Conservation (phyloP, 2,797 vertebrate species). For the Amblyopsis hoosieri region DNA sequence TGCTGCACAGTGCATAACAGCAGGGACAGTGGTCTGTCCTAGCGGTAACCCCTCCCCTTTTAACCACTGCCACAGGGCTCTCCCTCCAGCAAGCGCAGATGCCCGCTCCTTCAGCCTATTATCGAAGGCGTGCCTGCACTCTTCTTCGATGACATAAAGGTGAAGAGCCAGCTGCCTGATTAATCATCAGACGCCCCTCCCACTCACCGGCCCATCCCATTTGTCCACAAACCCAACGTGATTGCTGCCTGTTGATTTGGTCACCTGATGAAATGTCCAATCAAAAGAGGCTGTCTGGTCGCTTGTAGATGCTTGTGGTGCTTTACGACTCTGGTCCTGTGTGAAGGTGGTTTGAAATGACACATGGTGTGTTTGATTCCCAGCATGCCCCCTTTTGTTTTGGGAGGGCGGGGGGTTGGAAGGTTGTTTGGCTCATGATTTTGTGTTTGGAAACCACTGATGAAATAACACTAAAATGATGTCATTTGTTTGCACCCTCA, state of each 20-base stretch:
- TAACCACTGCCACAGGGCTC: constrained; percentile 91
- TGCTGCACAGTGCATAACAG: constrained; percentile 11
- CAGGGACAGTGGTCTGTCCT: constrained; percentile 20
- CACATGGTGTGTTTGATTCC: constrained; percentile 4
- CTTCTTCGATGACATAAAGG: constrained; percentile 98
- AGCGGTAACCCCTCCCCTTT: constrained; percentile 79
- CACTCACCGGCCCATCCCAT: constrained; percentile 29
- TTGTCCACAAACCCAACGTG: constrained; percentile 49
- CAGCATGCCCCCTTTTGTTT: background rate
- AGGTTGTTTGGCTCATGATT: too few relatives aligned
- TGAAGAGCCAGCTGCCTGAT: constrained; percentile 76
- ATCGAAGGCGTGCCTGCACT: constrained; percentile 98
- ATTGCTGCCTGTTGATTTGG: constrained; percentile 72
- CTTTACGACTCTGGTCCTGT: constrained; percentile 13
- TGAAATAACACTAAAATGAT: too few relatives aligned
- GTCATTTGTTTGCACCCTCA: too few relatives aligned
- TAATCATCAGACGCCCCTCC: constrained; percentile 39
- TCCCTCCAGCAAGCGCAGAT: constrained; percentile 98
- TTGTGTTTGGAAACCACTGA: too few relatives aligned
- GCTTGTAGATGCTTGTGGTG: constrained; percentile 15
- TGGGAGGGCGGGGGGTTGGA: too few relatives aligned
- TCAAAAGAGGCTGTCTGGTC: constrained; percentile 56
- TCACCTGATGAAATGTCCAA: constrained; percentile 47
- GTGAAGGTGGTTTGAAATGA: background rate
- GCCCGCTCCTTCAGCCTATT: constrained; percentile 97